Evolutionary conservation across 2,113 vertebrate genomes (phyloP), one percentile per base, ranked within the genome.

Genomic region (Poeciliopsis occidentalis): DNA sequence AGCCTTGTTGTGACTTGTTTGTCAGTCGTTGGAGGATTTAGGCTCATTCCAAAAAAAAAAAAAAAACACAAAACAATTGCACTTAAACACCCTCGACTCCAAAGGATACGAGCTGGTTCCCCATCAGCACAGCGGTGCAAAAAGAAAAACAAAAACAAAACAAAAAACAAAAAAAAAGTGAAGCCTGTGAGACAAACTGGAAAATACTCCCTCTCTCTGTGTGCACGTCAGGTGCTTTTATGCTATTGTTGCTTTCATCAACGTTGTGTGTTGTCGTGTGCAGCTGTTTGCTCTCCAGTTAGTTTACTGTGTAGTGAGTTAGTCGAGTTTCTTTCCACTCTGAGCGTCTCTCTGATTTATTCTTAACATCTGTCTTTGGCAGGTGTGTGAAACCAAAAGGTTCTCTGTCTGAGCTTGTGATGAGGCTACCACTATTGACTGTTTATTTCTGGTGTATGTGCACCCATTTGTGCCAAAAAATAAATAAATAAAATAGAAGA

Each of bases 291-390:
- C 90, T 89, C 89, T 92, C 79, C 83, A 75, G 84, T 89, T 90
- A 85, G 83, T 69, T 69, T 67, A 61, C 79, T 85, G 80, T 70
- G 80, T 73, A 51, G 82, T 76, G 87, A 88, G 90, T 91, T 92
- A 82, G 85, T 78, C 66, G 80, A 81, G 88, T 85, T 82, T 85
- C 84, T 88, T 83, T 80, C 82, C 86, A 80, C 80, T 85, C 79
- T 24, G 30, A 85, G 82, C 66, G 81, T 82, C 76, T 87, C 88
- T 90, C 80, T 92, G 93, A 94, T 93, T 95, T 92, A 90, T 89
- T 88, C 84, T 80, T 79, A 93, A 94, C 93, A 93, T 95, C 92
- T 94, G 93, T 93, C 88, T 93, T 86, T 92, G 87, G 92, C 93
- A 94, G 93, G 92, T 94, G 93, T 91, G 90, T 87, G 89, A 84